Evolutionary conservation across 2,797 vertebrate genomes (phyloP), one percentile per base, ranked within the genome.

Genomic region (Crenichthys baileyi): DNA sequence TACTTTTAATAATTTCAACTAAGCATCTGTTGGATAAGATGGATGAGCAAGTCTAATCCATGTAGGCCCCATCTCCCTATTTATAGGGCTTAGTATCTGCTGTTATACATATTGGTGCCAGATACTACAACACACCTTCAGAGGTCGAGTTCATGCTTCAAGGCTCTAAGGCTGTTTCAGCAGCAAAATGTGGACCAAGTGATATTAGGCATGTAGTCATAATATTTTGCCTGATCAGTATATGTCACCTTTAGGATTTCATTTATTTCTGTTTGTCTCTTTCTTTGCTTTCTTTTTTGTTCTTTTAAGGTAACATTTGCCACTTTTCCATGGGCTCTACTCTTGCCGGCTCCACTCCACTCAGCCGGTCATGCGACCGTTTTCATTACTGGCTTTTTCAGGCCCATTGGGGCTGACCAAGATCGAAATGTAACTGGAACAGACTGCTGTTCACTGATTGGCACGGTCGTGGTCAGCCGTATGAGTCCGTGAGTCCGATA

Each of bases 221-320:
- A 68, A 68, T 68, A 22, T 13, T 44, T 15, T 68, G 65, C 8
- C 39, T 68, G 11, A 68, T 41, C 8, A 67, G 20, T 7, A 41
- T 12, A 67, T 41, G 29, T 18, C 29, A 44, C 22, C 39, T 68
- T 68, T 44, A 44, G n/a, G 20, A 65, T 22, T 65, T 65, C 31
- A 39, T 39, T 39, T 3, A n/a, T 44, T 68, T 6, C 20, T 68
- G 31, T 41, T 71, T 22, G 4, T 71, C 18, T 72, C 26, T 36
- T 9, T 72, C 29, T 31, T 13, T 53, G 50, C 20, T 31, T 72
- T 72, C 48, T 53, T 31, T 51, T 2, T 39, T 39, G 3, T 39
- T 67, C 36, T 8, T 22, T 56, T 68, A 39, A 68, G 39, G 41
- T 68, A 39, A 72, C 22, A 72, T 22, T 72, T 72, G 71, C 24